Conservation (phyloP, 92 coral and sea anemone genomes). For the Parazoanthus atlanticus region DNA sequence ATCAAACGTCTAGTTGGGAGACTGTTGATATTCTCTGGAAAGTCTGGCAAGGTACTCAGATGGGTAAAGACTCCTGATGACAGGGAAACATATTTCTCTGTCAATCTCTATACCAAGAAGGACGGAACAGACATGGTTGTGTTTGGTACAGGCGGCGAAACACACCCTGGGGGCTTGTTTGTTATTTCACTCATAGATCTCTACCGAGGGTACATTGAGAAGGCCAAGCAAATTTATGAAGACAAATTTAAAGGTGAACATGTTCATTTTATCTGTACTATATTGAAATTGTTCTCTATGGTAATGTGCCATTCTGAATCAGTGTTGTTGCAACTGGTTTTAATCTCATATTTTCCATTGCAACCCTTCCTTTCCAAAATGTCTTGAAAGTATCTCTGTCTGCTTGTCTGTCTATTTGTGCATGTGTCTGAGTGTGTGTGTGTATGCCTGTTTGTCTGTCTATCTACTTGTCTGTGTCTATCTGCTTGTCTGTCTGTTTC, state of each 20-base stretch:
- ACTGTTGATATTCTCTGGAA: slow-evolving; percentile 91
- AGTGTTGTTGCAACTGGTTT: no score
- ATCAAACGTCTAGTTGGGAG: slow-evolving; percentile 80
- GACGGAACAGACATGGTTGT: slow-evolving; percentile 89
- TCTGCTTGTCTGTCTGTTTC: no score
- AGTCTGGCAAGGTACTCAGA: slow-evolving; percentile 82
- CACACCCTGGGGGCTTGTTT: slow-evolving; percentile 94
- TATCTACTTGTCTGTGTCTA: no score
- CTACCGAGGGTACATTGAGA: slow-evolving; percentile 77
- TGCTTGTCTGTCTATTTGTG: no score
- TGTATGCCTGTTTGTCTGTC: no score
- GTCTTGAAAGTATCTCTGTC: no score
- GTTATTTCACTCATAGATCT: slow-evolving; percentile 80
- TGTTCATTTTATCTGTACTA: not conserved
- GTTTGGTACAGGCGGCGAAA: slow-evolving; percentile 98
- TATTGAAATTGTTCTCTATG: not conserved
- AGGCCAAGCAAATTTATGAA: slow-evolving; percentile 78
- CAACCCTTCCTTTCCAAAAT: no score
- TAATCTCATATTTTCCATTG: no score
- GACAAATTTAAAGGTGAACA: slow-evolving; percentile 90
- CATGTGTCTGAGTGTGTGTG: no score
- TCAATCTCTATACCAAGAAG: slow-evolving; percentile 77
- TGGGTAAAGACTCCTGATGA: slow-evolving; percentile 91
- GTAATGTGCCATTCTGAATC: no score
- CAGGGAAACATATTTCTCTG: slow-evolving; percentile 93